Evolutionary conservation across 2,888 invertebrate genomes (phyloP), one percentile per base, ranked within the genome.

Genomic region (Xestia c-nigrum): DNA sequence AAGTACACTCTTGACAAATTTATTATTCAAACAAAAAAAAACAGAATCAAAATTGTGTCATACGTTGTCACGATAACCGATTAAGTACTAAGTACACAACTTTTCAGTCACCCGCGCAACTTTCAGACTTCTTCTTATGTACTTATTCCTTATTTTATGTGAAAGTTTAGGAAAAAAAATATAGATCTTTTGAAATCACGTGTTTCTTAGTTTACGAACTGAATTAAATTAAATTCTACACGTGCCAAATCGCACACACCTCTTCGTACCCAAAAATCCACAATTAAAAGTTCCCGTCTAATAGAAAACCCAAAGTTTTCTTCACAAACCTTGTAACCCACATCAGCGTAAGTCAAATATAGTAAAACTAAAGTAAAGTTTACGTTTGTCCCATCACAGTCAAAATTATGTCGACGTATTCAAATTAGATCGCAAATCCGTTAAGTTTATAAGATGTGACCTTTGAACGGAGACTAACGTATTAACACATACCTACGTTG

Each of bases 391-490:
- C 47, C 63, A 43, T n/a, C 50, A 66, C 61, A 40, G n/a, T 21
- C 7, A 40, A 57, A n/a, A 70, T 73, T 83, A 64, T 57, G 6
- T 24, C 52, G 31, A 63, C 63, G 66, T 67, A 73, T 40, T 59
- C 38, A 78, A 73, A 72, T 76, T 66, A 73, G 31, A 31, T 12
- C 24, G 61, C 12, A 81, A 81, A 78, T 83, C 72, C 57, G 50
- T 67, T 78, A 63, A 78, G 40, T 73, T 70, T 43, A 21, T 63
- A 46, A 66, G 78, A 77, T 78, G 73, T 63, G 43, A 43, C 50
- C 43, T 47, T 31, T 70, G 16, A 52, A 78, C 73, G 83, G 50
- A 66, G 40, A 52, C 63, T 78, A 78, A 81, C 79, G 66, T 61
- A 14, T 46, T 46, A n/a, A n/a, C n/a, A n/a, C n/a, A n/a, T n/a